A percentile compares a stretch with the other conserved stretches of the same genome.
Conservation (phyloP, 2,113 vertebrate genomes). For the Thymallus thymallus region DNA sequence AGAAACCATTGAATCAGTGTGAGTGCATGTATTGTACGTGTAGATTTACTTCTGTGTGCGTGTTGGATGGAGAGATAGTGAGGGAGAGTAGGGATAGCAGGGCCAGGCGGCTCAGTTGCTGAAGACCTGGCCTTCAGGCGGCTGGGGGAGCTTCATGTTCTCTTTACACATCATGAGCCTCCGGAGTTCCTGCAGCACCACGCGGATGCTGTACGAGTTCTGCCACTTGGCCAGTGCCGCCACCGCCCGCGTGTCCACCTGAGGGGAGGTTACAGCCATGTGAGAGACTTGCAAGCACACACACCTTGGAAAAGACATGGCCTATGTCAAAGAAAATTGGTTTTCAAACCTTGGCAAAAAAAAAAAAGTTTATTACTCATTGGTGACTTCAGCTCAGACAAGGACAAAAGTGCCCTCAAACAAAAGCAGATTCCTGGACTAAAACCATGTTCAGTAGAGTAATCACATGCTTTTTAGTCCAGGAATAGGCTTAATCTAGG, state of each 20-base stretch:
- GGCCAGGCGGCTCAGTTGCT: conserved; percentile 81
- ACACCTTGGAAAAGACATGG: too few species aligned
- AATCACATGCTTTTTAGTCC: too few species aligned
- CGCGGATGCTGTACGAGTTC: conserved; percentile 89
- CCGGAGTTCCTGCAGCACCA: conserved; percentile 91
- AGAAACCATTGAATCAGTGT: neutral
- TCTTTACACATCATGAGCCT: conserved; percentile 96
- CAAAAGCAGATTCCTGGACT: too few species aligned
- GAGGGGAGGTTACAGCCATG: neutral
- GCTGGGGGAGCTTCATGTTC: conserved; percentile 93
- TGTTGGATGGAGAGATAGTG: neutral
- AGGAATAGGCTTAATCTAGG: too few species aligned
- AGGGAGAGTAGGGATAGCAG: conserved; percentile 17
- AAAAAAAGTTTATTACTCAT: neutral
- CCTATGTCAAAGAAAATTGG: too few species aligned
- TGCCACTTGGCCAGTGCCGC: conserved; percentile 90
- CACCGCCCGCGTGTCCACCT: conserved; percentile 92
- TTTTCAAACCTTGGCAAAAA: neutral
- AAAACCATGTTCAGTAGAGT: too few species aligned
- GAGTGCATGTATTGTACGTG: neutral
- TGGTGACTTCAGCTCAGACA: too few species aligned
- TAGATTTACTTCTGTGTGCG: neutral
- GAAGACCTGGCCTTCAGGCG: conserved; percentile 93
- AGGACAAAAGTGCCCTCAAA: too few species aligned
- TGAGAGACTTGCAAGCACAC: neutral